Base-by-base conservation (phyloP, 2,797 vertebrate genomes). In the Microctenopoma lineatum region DNA sequence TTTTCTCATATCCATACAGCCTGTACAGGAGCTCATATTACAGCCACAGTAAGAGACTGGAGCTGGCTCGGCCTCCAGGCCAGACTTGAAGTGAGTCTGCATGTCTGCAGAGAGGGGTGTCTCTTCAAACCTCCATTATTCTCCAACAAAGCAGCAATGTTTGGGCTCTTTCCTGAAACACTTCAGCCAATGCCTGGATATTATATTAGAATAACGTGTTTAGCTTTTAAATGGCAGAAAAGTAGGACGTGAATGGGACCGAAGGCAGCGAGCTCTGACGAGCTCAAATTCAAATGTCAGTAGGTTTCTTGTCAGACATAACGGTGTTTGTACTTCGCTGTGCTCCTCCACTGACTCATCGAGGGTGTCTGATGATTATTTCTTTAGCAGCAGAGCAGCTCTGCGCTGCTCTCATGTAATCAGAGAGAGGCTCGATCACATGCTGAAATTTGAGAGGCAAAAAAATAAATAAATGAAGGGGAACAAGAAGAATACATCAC, bases 1-100 rank as follows among this genome's bases (percentile, higher is more conserved):
- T 87, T 21, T 79, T 73, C 71, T 77, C 75, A 70, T 81, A 81
- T 84, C 81, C 6, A 77, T 86, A 80, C 38, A 61, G 70, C 42
- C 84, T 54, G 62, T 79, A 80, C 79, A 73, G 79, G 69, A 79
- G 87, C 92, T 94, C 90, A 88, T 85, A 90, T 93, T 94, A 76
- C 91, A 83, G 62, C 54, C 73, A 87, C 92, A 90, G 90, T 92
- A 91, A 78, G 89, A 73, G 81, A 83, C 73, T 27, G 32, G 57
- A 63, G 66, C 62, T 81, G 82, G 66, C 87, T 82, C 79, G 82
- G 66, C 87, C 83, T 79, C 77, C 64, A 63, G 76, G 80, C 79
- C 62, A 63, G 75, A 75, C 81, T 85, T 54, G 59, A 74, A 71
- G 73, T 69, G 74, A 48, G 78, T 61, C 79, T 74, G 82, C 85